Percentiles rank a stretch among this genome's conserved stretches.
These are phyloP conservation scores for Macrostomum lignano DNA, from an alignment of 1,140 invertebrate genomes.

Conservation along the genomic window DNA sequence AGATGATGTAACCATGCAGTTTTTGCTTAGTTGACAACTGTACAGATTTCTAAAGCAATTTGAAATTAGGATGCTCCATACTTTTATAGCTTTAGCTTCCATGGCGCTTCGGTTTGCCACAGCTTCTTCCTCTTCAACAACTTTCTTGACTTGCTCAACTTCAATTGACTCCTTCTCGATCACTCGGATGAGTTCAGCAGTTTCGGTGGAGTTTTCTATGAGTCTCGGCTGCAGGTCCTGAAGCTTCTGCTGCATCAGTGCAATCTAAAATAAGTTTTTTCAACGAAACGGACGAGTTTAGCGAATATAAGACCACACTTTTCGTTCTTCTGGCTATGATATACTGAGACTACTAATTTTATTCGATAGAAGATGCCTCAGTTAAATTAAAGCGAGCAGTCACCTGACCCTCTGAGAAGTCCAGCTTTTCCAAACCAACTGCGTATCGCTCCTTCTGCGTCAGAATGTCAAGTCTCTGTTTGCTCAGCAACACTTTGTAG, in stretches of 20 bases:
- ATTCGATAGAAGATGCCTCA: no score
- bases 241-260: constrained; percentile 23
- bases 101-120: constrained; percentile 17
- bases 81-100: constrained; percentile 23
- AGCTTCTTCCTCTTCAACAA: constrained; percentile 23
- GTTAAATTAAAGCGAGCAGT: no score
- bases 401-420: constrained; percentile 33
- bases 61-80: constrained; percentile 6
- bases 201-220: constrained; percentile 20
- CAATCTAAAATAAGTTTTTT: constrained; percentile 14
- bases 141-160: constrained; percentile 19
- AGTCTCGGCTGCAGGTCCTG: constrained; percentile 23
- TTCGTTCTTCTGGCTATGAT: no score
- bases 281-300: no score
- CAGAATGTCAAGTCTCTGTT: constrained; percentile 37
- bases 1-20: no score
- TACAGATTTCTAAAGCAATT: constrained; percentile 41
- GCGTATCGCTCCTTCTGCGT: constrained; percentile 36
- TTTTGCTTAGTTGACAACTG: no score
- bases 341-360: no score
- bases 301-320: no score
- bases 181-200: constrained; percentile 18
- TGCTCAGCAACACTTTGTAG: constrained; percentile 21
- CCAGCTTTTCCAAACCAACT: constrained; percentile 29
- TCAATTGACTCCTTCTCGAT: constrained; percentile 24